Evolutionary conservation across 1,140 invertebrate species (phyloP).

Genomic region (Diploscapter pachys): DNA sequence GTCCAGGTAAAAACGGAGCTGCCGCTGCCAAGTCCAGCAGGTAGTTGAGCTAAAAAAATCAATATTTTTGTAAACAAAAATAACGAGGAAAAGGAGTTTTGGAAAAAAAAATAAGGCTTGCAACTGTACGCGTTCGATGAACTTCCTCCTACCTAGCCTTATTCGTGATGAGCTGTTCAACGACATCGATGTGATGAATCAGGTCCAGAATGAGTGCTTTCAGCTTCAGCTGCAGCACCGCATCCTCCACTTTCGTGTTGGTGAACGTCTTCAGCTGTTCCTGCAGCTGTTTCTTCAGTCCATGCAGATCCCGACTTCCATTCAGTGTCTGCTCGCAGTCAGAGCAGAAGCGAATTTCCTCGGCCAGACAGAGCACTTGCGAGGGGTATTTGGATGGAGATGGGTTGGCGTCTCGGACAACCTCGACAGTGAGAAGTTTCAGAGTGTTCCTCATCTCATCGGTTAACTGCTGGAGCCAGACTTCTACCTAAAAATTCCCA

Average conservation of each 20-base stretch:
- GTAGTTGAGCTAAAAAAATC: conserved; percentile 59
- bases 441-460: conserved; percentile 79
- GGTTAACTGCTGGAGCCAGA: conserved; percentile 77
- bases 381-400: conserved; percentile 78
- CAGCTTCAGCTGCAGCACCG: conserved; percentile 47
- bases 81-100: too few species aligned
- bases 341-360: conserved; percentile 75
- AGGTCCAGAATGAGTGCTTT: conserved; percentile 84
- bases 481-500: conserved; percentile 61
- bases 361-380: conserved; percentile 72
- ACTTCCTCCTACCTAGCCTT: conserved; percentile 62
- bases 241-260: conserved; percentile 55
- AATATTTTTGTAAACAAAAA: too few species aligned
- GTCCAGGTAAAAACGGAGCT: conserved; percentile 72
- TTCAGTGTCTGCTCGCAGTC: conserved; percentile 76
- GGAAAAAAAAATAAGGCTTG: too few species aligned
- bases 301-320: conserved; percentile 58
- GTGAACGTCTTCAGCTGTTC: conserved; percentile 70
- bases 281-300: not conserved
- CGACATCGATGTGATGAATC: conserved; percentile 81
- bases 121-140: too few species aligned
- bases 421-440: conserved; percentile 68
- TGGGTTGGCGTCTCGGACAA: conserved; percentile 67
- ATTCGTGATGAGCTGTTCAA: conserved; percentile 72
- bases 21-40: conserved; percentile 91